Base-by-base conservation (phyloP, 2,113 vertebrate genomes). In the Hippolais icterina region DNA sequence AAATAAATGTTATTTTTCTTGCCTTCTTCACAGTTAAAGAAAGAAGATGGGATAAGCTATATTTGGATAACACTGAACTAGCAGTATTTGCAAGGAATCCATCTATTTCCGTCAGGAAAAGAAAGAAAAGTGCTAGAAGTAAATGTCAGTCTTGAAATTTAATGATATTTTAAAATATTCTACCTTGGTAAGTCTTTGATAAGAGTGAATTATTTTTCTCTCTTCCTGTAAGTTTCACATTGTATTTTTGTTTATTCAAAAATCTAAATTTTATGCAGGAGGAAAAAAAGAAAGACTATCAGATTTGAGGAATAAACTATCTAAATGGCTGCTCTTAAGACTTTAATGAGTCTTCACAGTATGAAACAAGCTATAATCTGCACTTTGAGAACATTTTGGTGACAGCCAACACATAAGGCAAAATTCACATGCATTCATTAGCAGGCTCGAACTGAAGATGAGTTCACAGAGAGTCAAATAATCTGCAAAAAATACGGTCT, bases 41-140 rank as follows among this genome's bases (percentile, higher is more conserved):
- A 88, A 70, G 42, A 87, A 77, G 79, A 69, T 2, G 3, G 46
- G 29, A 81, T 86, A 70, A 89, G 72, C 42, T 89, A 71, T 93
- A 85, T 81, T 94, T 89, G 71, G 68, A 49, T 93, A 92, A 77
- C 35, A 96, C 68, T 88, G 66, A 93, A 50, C 50, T 78, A 87
- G 56, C 83, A 66, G 42, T 59, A 89, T 94, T 93, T 92, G 27
- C 27, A 90, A 92, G 41, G 35, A 78, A 89, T 59, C 12, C 25
- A 70, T 63, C 56, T 92, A 93, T 90, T 93, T 93, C 91, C 83
- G 29, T 20, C 59, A 77, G 59, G 33, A 78, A 70, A 87, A 87
- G 60, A 42, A 81, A n/a, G 10, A 70, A 66, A 86, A 74, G 54
- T 31, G 12, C 7, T 78, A 66, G 56, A 80, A 88, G 76, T 59